Conservation (phyloP, 2,888 invertebrate species). For the Polymixis lichenea region DNA sequence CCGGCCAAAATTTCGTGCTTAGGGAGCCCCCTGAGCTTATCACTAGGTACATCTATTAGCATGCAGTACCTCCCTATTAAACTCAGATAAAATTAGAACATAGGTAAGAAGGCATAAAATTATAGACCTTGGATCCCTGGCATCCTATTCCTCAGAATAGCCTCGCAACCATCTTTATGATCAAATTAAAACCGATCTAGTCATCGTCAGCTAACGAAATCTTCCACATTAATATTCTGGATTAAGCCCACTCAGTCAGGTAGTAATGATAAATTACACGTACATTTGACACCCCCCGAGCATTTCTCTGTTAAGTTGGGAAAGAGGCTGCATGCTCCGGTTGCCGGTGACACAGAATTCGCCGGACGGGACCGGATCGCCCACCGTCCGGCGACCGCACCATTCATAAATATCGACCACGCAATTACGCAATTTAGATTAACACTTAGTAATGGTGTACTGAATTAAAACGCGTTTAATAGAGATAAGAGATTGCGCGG, state of each 20-base stretch:
- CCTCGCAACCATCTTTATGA: neutral
- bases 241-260: slow-evolving; percentile 50
- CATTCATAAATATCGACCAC: slow-evolving; percentile 84
- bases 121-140: neutral
- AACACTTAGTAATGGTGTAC: slow-evolving; percentile 72
- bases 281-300: slow-evolving; percentile 58
- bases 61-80: too few species aligned
- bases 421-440: slow-evolving; percentile 83
- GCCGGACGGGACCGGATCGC: slow-evolving; percentile 82
- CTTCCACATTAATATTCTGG: slow-evolving; percentile 53
- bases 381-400: slow-evolving; percentile 81
- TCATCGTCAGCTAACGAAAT: slow-evolving; percentile 36
- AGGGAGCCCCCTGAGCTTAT: too few species aligned
- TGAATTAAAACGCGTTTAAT: slow-evolving; percentile 74
- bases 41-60: too few species aligned
- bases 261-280: slow-evolving; percentile 55
- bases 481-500: slow-evolving; percentile 66
- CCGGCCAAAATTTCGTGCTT: too few species aligned
- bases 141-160: neutral
- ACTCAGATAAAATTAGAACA: too few species aligned
- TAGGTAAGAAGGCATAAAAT: too few species aligned
- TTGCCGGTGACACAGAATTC: slow-evolving; percentile 79
- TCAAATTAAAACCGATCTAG: slow-evolving; percentile 22
- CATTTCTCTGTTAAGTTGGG: slow-evolving; percentile 69
- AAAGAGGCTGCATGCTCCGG: slow-evolving; percentile 67